phyloP scores from a whole-genome alignment of 2,113 vertebrate species.

The Salvator merianae region DNA sequence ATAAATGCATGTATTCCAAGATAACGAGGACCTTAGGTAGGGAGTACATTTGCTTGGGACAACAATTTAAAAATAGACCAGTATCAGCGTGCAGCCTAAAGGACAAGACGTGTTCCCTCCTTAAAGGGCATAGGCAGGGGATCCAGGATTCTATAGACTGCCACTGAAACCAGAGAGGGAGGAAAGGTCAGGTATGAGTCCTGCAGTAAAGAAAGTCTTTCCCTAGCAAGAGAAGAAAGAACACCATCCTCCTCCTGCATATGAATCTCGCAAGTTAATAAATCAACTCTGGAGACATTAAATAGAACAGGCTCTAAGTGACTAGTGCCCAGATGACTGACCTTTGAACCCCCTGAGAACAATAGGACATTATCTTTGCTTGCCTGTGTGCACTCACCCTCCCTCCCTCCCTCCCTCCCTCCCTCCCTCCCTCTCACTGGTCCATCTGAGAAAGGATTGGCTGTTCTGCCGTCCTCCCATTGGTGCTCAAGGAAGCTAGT shows the following conservation, averaged over 20 bases:
- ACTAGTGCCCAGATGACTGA: slow-evolving; percentile 27
- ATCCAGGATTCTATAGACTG: background rate
- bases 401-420: no score
- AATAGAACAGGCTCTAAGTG: background rate
- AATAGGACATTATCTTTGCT: background rate
- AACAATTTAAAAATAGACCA: background rate
- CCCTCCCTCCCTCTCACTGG: background rate
- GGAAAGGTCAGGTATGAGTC: background rate
- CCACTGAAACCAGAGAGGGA: background rate
- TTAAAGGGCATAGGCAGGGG: background rate
- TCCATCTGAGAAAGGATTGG: background rate
- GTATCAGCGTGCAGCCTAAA: background rate
- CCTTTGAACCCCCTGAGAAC: slow-evolving; percentile 19
- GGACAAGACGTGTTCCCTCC: background rate
- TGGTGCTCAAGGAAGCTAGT: background rate
- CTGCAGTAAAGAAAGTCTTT: background rate
- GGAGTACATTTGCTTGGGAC: background rate
- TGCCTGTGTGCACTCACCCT: no score
- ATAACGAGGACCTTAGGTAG: background rate
- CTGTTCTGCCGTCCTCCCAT: background rate
- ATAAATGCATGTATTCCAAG: background rate
- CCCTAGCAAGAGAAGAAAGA: background rate
- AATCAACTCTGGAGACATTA: slow-evolving; percentile 31
- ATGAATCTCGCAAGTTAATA: slow-evolving; percentile 10
- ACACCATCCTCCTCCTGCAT: slow-evolving; percentile 3